These are phyloP conservation scores for Apis florea DNA, from an alignment of 1,140 invertebrate species.

Conservation along the genomic window DNA sequence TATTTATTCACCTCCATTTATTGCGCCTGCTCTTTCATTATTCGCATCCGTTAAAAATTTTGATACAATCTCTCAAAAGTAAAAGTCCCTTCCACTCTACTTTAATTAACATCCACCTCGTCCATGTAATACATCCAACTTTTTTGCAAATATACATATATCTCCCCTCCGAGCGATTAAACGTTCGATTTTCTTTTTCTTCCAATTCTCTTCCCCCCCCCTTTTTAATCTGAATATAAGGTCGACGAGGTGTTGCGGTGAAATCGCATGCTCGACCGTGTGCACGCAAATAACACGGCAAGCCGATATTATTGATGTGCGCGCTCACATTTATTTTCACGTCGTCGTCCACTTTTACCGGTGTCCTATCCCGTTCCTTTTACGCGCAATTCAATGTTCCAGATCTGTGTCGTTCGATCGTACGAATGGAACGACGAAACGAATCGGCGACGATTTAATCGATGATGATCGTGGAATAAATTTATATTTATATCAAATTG, in stretches of 20 bases:
- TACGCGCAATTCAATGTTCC: not conserved
- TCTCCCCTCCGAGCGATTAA: not conserved
- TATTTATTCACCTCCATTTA: no score
- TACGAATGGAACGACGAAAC: not conserved
- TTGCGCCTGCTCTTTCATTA: not conserved
- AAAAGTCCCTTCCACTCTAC: not conserved
- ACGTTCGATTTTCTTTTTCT: not conserved
- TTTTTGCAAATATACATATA: not conserved
- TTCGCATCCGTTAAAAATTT: not conserved
- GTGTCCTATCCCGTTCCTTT: not conserved
- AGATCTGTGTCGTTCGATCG: not conserved
- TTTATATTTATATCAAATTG: no score
- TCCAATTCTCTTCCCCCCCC: not conserved
- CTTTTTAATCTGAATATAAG: not conserved
- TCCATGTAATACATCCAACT: not conserved
- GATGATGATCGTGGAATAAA: no score
- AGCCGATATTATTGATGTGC: not conserved
- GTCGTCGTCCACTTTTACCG: not conserved
- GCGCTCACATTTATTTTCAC: slow-evolving; percentile 1
- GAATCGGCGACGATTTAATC: no score
- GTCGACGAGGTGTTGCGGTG: not conserved
- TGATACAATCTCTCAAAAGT: no score
- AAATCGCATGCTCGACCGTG: slow-evolving; percentile 6
- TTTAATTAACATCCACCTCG: not conserved
- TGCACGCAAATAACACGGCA: slow-evolving; percentile 5